Conservation (phyloP, 2,888 invertebrate genomes). For the Maniola hyperantus region DNA sequence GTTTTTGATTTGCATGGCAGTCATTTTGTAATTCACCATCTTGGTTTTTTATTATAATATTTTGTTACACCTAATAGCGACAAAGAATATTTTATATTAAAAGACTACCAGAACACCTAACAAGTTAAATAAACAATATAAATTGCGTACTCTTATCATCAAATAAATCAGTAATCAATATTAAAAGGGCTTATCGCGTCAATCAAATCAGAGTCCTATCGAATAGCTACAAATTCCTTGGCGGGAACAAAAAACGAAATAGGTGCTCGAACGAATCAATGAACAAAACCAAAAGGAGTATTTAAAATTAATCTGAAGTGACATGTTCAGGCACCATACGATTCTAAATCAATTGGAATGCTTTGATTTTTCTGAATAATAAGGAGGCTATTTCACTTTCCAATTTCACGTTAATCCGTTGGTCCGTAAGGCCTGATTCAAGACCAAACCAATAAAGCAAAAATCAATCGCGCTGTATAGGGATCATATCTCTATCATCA, state of each 20-base stretch:
- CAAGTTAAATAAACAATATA: neutral
- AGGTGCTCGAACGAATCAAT: neutral
- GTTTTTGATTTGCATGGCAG: too few species aligned
- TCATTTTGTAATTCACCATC: too few species aligned
- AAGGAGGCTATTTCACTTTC: too few species aligned
- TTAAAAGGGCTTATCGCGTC: constrained; percentile 6
- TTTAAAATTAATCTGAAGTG: constrained; percentile 3
- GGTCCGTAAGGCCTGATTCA: too few species aligned
- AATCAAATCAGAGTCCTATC: neutral
- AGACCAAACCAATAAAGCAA: too few species aligned
- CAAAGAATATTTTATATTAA: too few species aligned
- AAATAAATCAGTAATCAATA: neutral
- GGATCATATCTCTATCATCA: too few species aligned
- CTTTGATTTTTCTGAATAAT: too few species aligned
- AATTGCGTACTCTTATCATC: neutral
- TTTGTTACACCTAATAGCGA: too few species aligned
- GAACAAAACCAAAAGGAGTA: neutral
- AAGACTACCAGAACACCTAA: neutral
- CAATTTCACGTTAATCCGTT: too few species aligned
- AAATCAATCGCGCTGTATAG: too few species aligned
- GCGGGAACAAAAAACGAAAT: neutral
- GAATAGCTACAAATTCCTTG: neutral
- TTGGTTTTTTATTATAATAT: too few species aligned
- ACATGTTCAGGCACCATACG: neutral
- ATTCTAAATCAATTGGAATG: neutral